phyloP scores from a whole-genome alignment of 2,113 vertebrate species.

The Stegastes partitus region DNA sequence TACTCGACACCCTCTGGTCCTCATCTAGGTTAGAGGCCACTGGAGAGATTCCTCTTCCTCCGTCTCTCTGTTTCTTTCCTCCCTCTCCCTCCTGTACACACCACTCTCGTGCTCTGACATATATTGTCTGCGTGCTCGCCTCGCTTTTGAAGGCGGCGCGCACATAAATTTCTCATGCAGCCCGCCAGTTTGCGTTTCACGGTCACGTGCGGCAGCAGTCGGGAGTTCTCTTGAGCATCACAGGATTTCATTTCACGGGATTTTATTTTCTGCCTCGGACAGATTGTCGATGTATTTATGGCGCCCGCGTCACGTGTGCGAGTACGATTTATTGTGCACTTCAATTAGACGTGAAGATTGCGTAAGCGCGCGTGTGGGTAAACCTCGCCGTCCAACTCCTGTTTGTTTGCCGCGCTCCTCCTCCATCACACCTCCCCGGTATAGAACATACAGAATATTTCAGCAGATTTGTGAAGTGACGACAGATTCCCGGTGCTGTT shows the following conservation, averaged over 20 bases:
- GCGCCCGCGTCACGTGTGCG: conserved; percentile 9
- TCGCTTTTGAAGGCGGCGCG: conserved; percentile 49
- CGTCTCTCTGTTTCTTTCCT: conserved; percentile 11
- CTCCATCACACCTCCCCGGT: conserved; percentile 12
- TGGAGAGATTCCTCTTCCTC: conserved; percentile 44
- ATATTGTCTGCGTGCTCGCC: conserved; percentile 55
- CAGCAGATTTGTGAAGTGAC: conserved; percentile 21
- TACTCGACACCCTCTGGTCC: conserved; percentile 65
- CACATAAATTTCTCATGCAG: conserved; percentile 77
- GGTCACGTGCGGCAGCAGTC: conserved; percentile 57
- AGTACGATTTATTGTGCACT: conserved; percentile 37
- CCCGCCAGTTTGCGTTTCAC: conserved; percentile 60
- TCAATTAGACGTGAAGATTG: conserved; percentile 50
- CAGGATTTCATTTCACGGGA: conserved; percentile 73
- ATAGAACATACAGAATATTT: conserved; percentile 11
- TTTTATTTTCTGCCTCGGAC: conserved; percentile 62
- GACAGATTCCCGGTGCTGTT: neutral
- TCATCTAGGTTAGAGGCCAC: conserved; percentile 80
- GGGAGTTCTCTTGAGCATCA: conserved; percentile 59
- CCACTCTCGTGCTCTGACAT: conserved; percentile 51
- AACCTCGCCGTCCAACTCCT: neutral
- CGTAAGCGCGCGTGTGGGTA: neutral
- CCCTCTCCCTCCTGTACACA: neutral
- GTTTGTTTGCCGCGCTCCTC: conserved; percentile 37
- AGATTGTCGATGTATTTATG: conserved; percentile 51